These are phyloP conservation scores for Chymomyza procnemis DNA, from an alignment of 2,888 invertebrate genomes.

Conservation along the genomic window DNA sequence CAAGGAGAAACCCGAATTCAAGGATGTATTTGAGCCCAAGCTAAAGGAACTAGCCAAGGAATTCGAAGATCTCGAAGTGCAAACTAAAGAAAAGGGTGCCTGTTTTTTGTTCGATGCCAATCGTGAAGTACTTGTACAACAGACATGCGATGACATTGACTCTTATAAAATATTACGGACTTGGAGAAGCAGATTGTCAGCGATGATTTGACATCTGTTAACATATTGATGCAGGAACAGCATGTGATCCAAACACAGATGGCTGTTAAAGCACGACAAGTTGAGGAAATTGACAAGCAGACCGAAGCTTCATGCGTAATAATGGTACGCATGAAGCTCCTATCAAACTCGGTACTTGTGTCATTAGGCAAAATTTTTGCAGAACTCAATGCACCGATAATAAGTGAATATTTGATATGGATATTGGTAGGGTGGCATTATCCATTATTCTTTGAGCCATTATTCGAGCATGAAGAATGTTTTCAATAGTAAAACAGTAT, in stretches of 20 bases:
- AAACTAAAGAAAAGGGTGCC: constrained; percentile 96
- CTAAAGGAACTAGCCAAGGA: constrained; percentile 91
- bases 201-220: constrained; percentile 97
- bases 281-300: constrained; percentile 96
- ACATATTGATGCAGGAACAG: constrained; percentile 99
- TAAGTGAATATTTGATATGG: too few species aligned
- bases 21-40: constrained; percentile 93
- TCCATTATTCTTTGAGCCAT: too few species aligned
- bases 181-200: constrained; percentile 98
- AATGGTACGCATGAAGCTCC: too few species aligned
- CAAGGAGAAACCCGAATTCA: constrained; percentile 96
- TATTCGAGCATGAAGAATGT: too few species aligned
- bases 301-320: too few species aligned
- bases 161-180: constrained; percentile 99
- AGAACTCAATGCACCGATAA: too few species aligned
- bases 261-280: constrained; percentile 96
- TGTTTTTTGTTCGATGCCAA: constrained; percentile 99
- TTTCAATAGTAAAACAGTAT: too few species aligned
- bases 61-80: constrained; percentile 94
- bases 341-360: too few species aligned
- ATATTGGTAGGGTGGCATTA: too few species aligned
- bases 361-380: too few species aligned
- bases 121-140: constrained; percentile 96
- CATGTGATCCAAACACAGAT: constrained; percentile 99
- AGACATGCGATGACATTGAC: constrained; percentile 98